Evolutionary conservation across 2,113 vertebrate genomes (phyloP).

Genomic region (Shinisaurus crocodilurus): DNA sequence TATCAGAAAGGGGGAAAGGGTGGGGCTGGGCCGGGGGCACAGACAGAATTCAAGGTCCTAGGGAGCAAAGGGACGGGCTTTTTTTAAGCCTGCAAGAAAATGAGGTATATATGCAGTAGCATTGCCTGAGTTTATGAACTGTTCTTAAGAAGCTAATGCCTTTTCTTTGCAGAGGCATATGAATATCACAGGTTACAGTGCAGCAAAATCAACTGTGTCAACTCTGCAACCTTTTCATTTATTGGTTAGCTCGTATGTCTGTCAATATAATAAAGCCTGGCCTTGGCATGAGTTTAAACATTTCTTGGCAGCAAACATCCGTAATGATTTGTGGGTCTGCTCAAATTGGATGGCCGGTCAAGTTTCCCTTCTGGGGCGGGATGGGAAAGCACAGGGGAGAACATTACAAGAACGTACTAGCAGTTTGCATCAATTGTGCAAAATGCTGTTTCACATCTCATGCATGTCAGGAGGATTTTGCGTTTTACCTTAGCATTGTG

Average conservation of each 20-base stretch:
- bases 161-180: conserved; percentile 62
- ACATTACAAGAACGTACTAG: conserved; percentile 22
- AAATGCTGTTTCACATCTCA: background rate
- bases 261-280: conserved; percentile 66
- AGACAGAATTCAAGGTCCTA: conserved; percentile 57
- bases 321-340: conserved; percentile 68
- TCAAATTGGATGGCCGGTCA: conserved; percentile 57
- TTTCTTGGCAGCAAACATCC: conserved; percentile 70
- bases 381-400: conserved; percentile 27
- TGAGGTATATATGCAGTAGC: conserved; percentile 59
- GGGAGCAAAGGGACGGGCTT: conserved; percentile 30
- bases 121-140: conserved; percentile 52
- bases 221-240: conserved; percentile 67
- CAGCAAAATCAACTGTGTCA: conserved; percentile 68
- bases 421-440: background rate
- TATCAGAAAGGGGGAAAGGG: background rate
- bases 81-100: conserved; percentile 59
- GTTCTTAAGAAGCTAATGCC: conserved; percentile 52
- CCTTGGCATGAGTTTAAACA: conserved; percentile 64
- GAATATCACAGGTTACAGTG: conserved; percentile 55
- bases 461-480: too few species aligned
- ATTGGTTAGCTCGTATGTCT: conserved; percentile 58
- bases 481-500: background rate
- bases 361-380: conserved; percentile 56
- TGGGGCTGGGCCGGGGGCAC: too few species aligned